Base-by-base conservation (phyloP, 2,797 vertebrate genomes). In the Micromesistius poutassou region DNA sequence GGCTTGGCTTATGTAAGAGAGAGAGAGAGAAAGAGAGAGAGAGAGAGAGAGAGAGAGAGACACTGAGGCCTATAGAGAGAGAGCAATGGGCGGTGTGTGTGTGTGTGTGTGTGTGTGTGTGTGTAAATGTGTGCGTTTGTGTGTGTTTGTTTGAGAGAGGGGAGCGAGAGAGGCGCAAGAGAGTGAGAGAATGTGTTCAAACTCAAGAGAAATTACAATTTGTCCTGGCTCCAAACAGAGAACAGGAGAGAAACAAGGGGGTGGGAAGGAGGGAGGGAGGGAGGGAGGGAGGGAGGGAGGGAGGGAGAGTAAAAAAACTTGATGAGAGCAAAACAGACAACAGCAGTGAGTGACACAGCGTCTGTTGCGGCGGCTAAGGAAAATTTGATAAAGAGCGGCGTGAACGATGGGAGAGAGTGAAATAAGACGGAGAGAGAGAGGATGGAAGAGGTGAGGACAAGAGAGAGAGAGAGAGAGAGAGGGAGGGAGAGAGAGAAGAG, bases 201-300 rank as follows among this genome's bases (percentile, higher is more conserved):
- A 38, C 77, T 83, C 87, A 82, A 81, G 86, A 91, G 83, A 87
- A 90, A 90, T 90, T 87, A 83, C 89, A 90, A 85, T 89, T 90
- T 88, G 89, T 84, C 83, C 83, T 79, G 79, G 79, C 82, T 42
- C 68, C 38, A 68, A 62, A 28, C 30, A 72, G 40, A 72, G 40
- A 30, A 30, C 71, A 12, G 12, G 19, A 55, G 19, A 55, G 40
- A 36, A 13, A 75, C 28, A 33, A 22, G 42, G 19, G 46, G 33
- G 12, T 35, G 62, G 30, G 22, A 50, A 4, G 33, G 35, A 70
- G 62, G 7, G 25, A 78, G 31, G 74, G 50, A 74, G 22, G 62
- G 42, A 77, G 19, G 36, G 76, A 55, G 31, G 73, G 71, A 70
- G 36, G 8, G 36, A 9, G 36, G 8, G 36, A 36, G 35, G 35